phyloP scores from a whole-genome alignment of 2,113 vertebrate species.

The Apistogramma diplotaenia region DNA sequence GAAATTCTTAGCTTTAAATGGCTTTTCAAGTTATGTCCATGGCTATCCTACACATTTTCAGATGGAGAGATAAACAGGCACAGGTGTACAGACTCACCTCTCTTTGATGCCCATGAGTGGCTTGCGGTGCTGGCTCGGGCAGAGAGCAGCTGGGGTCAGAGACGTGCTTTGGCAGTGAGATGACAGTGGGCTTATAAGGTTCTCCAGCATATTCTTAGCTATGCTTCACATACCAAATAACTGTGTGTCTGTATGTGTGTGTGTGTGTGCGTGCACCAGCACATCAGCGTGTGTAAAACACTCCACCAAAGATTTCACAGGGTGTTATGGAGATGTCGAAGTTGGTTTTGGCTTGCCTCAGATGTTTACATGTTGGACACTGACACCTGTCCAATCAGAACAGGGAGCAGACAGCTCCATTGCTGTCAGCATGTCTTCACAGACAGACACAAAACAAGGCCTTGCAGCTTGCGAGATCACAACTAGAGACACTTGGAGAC shows the following conservation, averaged over 20 bases:
- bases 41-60: conserved; percentile 8
- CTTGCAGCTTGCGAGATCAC: conserved; percentile 2
- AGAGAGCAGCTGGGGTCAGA: conserved; percentile 57
- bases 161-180: conserved; percentile 36
- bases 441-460: conserved; percentile 25
- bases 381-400: conserved; percentile 48
- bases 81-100: conserved; percentile 46
- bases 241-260: background rate
- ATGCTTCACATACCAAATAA: background rate
- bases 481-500: conserved; percentile 10
- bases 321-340: background rate
- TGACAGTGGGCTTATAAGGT: background rate
- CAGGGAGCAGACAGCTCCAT: conserved; percentile 20
- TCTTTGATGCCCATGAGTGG: conserved; percentile 55
- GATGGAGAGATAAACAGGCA: conserved; percentile 22
- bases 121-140: conserved; percentile 17
- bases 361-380: conserved; percentile 30
- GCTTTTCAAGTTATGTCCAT: background rate
- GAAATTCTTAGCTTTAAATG: conserved; percentile 12
- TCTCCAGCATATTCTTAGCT: conserved; percentile 45
- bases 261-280: background rate
- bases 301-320: background rate
- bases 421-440: conserved; percentile 36
- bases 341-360: conserved; percentile 11
- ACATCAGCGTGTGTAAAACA: background rate